Conservation (phyloP, 2,888 invertebrate species). For the Apotomis capreana region DNA sequence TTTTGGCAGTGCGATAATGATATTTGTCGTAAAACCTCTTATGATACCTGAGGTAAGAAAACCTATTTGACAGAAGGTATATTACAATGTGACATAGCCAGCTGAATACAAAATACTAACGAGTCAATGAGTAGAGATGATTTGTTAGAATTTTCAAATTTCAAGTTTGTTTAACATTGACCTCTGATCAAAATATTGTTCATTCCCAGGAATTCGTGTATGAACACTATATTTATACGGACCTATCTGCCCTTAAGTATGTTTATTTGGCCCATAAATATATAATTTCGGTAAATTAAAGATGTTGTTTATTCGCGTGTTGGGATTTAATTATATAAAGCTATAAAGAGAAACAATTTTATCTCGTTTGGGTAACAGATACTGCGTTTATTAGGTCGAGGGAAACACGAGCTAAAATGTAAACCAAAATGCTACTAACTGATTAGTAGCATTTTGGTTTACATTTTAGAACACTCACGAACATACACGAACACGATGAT, state of each 20-base stretch:
- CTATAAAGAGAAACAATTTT: constrained; percentile 41
- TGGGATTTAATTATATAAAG: constrained; percentile 42
- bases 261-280: constrained; percentile 20
- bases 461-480: no score
- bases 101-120: not conserved
- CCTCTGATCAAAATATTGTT: not conserved
- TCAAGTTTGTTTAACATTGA: not conserved
- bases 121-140: no score
- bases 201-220: constrained; percentile 1
- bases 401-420: constrained; percentile 34
- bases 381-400: constrained; percentile 39
- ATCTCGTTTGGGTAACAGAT: constrained; percentile 42
- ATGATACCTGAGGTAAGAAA: constrained; percentile 43
- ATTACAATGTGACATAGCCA: constrained; percentile 19
- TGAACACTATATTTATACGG: constrained; percentile 15
- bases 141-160: no score
- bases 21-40: constrained; percentile 65
- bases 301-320: constrained; percentile 41
- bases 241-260: constrained; percentile 21
- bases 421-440: constrained; percentile 41
- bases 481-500: no score
- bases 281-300: constrained; percentile 42
- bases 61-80: constrained; percentile 29
- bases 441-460: constrained; percentile 41
- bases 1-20: constrained; percentile 74